Evolutionary conservation across 1,140 invertebrate genomes (phyloP).

Genomic region (Lamellibrachia luymesi): DNA sequence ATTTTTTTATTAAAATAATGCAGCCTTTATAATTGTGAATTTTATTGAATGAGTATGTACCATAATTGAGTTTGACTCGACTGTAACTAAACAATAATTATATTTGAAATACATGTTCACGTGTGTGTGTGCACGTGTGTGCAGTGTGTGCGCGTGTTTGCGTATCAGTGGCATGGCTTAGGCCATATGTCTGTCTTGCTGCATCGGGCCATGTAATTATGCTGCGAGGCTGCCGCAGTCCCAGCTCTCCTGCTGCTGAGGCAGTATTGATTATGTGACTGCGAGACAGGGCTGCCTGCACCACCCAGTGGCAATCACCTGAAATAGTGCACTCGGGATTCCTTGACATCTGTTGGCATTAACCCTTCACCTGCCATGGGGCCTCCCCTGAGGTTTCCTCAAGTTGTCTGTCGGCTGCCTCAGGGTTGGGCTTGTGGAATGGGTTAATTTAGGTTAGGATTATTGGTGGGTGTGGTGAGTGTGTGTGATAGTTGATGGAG

Average conservation of each 20-base stretch:
- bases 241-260: not conserved
- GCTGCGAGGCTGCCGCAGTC: not conserved
- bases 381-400: not conserved
- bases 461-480: not conserved
- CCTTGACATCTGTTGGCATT: not conserved
- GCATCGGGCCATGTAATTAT: not conserved
- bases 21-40: not conserved
- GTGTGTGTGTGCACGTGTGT: no score
- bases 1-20: no score
- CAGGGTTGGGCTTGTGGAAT: not conserved
- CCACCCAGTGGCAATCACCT: not conserved
- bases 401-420: not conserved
- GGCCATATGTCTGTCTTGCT: not conserved
- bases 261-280: not conserved
- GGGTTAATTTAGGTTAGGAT: not conserved
- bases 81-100: not conserved
- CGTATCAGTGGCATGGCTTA: not conserved
- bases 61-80: not conserved
- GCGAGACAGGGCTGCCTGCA: not conserved
- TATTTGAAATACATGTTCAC: not conserved
- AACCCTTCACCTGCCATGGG: not conserved
- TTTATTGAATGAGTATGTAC: not conserved
- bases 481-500: not conserved
- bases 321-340: constrained; percentile 4
- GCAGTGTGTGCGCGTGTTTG: not conserved